Conservation (phyloP, 2,113 vertebrate genomes). For the Zapus hudsonius region DNA sequence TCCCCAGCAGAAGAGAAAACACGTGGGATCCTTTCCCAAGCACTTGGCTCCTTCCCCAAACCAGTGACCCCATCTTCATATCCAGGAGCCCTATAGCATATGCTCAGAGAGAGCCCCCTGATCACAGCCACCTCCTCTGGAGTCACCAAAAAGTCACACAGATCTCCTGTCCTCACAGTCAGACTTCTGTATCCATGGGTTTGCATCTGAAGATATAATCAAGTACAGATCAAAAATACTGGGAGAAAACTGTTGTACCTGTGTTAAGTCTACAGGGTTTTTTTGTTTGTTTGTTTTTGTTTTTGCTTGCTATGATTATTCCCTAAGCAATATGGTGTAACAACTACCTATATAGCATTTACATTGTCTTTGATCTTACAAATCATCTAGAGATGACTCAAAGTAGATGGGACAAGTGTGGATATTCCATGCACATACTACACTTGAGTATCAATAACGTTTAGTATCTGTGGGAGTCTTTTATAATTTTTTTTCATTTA, state of each 20-base stretch:
- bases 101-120: background rate
- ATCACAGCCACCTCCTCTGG: background rate
- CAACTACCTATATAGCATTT: fast-evolving
- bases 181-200: no score
- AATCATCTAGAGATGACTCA: no score
- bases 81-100: background rate
- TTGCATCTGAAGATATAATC: background rate
- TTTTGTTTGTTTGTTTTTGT: no score
- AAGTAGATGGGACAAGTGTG: background rate
- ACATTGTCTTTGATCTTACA: fast-evolving
- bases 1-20: background rate
- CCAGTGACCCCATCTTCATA: background rate
- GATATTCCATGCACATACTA: no score
- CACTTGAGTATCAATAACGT: no score
- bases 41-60: background rate
- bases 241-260: background rate
- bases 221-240: background rate
- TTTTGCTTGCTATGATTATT: background rate
- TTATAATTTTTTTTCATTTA: no score
- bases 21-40: background rate
- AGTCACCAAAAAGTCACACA: background rate
- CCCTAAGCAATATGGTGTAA: background rate
- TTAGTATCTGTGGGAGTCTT: background rate
- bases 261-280: background rate
- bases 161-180: background rate